Evolutionary conservation across 2,888 invertebrate species (phyloP).

Genomic region (Lysandra bellargus): DNA sequence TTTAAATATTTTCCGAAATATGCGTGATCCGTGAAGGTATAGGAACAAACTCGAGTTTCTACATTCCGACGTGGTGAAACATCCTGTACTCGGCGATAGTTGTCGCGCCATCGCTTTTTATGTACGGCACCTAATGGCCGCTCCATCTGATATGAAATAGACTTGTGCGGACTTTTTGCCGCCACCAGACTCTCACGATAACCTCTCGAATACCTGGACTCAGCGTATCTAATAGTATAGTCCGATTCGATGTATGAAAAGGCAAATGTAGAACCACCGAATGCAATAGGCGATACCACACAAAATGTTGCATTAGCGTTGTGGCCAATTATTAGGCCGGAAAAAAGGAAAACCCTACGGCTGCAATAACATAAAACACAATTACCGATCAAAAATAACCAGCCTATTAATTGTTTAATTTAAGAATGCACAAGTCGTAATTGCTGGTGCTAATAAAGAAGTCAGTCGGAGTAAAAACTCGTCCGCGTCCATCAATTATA

Average conservation of each 20-base stretch:
- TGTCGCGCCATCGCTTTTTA: conserved; percentile 17
- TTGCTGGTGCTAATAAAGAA: conserved; percentile 26
- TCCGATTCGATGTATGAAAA: background rate
- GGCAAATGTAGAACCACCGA: background rate
- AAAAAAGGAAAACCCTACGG: background rate
- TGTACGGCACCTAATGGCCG: conserved; percentile 11
- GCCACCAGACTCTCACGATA: background rate
- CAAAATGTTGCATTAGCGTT: background rate
- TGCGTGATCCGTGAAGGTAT: background rate
- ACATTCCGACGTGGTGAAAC: conserved; percentile 11
- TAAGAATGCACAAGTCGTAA: conserved; percentile 17
- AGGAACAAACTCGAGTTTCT: background rate
- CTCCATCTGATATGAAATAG: conserved; percentile 7
- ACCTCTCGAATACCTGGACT: background rate
- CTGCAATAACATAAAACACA: background rate
- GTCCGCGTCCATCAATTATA: conserved; percentile 8
- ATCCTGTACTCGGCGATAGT: background rate
- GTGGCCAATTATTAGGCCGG: background rate
- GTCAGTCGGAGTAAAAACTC: conserved; percentile 11
- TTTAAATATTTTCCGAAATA: background rate
- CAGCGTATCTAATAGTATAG: background rate
- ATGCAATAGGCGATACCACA: background rate
- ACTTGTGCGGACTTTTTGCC: conserved; percentile 13
- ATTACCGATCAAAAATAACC: background rate
- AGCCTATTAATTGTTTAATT: conserved; percentile 4